Conservation (phyloP, 2,888 invertebrate species). For the Azorinus chamasolen region DNA sequence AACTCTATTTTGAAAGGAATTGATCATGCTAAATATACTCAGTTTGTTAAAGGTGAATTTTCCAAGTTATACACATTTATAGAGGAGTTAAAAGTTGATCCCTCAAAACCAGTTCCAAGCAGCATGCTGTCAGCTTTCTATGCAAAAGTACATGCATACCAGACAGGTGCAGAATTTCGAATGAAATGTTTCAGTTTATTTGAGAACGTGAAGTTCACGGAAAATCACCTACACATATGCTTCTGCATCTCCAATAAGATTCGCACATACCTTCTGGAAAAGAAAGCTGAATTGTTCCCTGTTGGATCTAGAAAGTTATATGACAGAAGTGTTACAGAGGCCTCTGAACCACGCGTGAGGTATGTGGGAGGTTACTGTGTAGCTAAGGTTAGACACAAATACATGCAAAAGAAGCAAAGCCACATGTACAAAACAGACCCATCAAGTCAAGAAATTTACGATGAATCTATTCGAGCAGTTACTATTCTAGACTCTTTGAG, state of each 20-base stretch:
- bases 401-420: constrained; percentile 15
- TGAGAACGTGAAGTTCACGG: constrained; percentile 20
- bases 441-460: constrained; percentile 12
- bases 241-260: constrained; percentile 24
- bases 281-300: constrained; percentile 1
- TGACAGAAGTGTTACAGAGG: constrained; percentile 30
- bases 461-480: constrained; percentile 25
- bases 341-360: constrained; percentile 40
- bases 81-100: not conserved
- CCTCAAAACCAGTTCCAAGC: constrained; percentile 17
- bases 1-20: constrained; percentile 24
- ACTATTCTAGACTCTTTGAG: constrained; percentile 24
- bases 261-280: constrained; percentile 21
- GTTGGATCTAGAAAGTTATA: constrained; percentile 1
- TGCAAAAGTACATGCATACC: constrained; percentile 16
- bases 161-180: constrained; percentile 29
- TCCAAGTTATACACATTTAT: constrained; percentile 11
- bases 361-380: constrained; percentile 44
- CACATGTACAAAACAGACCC: constrained; percentile 17
- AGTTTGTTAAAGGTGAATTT: constrained; percentile 26
- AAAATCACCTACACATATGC: constrained; percentile 20
- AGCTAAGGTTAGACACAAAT: constrained; percentile 31
- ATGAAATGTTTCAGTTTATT: constrained; percentile 28
- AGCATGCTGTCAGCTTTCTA: constrained; percentile 28
- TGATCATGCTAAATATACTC: constrained; percentile 8